phyloP scores from a whole-genome alignment of 2,888 invertebrate genomes.

The Melanargia galathea region DNA sequence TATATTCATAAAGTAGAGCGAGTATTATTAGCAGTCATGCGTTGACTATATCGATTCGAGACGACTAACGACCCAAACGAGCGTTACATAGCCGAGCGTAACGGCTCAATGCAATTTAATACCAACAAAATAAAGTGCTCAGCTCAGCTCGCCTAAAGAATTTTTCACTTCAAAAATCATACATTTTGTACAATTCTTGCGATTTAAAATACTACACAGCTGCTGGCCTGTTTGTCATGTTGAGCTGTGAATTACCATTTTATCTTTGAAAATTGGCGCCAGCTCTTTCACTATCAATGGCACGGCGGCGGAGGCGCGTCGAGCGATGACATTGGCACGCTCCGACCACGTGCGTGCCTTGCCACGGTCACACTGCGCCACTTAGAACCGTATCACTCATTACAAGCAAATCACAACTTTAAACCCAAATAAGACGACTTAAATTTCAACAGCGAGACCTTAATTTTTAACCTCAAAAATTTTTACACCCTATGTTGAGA shows the following conservation, averaged over 20 bases:
- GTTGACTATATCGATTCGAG: too few relatives aligned
- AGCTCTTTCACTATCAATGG: slow-evolving; percentile 5
- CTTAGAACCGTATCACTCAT: slow-evolving; percentile 15
- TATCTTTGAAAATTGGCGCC: neutral
- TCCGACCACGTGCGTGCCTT: slow-evolving; percentile 38
- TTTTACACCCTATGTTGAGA: neutral
- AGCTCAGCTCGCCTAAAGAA: too few relatives aligned
- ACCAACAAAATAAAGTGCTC: too few relatives aligned
- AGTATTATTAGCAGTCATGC: too few relatives aligned
- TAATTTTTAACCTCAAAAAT: neutral
- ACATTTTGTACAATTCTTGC: too few relatives aligned
- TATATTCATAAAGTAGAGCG: too few relatives aligned
- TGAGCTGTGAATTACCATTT: neutral
- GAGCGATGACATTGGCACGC: slow-evolving; percentile 41
- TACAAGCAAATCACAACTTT: slow-evolving; percentile 16
- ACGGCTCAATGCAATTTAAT: too few relatives aligned
- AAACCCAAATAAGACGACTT: neutral
- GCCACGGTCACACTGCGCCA: slow-evolving; percentile 26
- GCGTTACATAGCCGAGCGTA: too few relatives aligned
- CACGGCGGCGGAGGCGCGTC: slow-evolving; percentile 15
- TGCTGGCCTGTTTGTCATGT: too few relatives aligned
- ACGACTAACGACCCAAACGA: too few relatives aligned
- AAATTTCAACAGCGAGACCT: neutral
- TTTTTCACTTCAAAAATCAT: too few relatives aligned
- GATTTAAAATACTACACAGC: too few relatives aligned